Evolutionary conservation across 2,888 invertebrate genomes (phyloP), one percentile per base, ranked within the genome.

Genomic region (Calameuta idolon): DNA sequence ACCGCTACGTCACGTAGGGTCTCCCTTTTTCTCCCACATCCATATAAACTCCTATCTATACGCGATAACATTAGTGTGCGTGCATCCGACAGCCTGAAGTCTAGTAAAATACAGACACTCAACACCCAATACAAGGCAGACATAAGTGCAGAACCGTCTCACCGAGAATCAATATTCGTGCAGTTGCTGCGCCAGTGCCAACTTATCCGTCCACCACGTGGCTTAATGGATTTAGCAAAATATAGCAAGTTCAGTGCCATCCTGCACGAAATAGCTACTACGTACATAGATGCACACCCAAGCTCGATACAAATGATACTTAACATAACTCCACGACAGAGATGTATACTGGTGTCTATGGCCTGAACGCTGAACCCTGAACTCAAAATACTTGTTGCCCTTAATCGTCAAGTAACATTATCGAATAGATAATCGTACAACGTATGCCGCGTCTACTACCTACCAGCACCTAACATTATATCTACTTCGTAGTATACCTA

Each of bases 1-100:
- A 55, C 80, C 79, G 80, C 83, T 84, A 84, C 83, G 85, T 86
- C 86, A 86, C 82, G 77, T 79, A 83, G 83, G 83, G 82, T 83
- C 85, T 83, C 55, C 55, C 55, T 55, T 55, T 55, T 55, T 55
- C 55, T 55, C 15, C 69, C 31, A 69, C 40, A 69, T 55, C 55
- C 23, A 9, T 55, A 23, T 55, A 55, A 55, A 55, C 55, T 55
- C 55, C 23, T 55, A 55, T 23, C 55, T 55, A 55, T 55, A 2
- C 9, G 23, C 9, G 23, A 55, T 9, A 23, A 55, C 23, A 55
- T 55, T 2, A 55, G 55, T 55, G 23, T 55, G 40, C 40, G 40
- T 23, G 40, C 5, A 55, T 55, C 40, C 23, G 23, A 55, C 55
- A 55, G 23, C 23, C 55, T 55, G 23, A 23, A 55, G 55, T 9